phyloP scores from a whole-genome alignment of 2,797 vertebrate species.

The Smutsia gigantea region DNA sequence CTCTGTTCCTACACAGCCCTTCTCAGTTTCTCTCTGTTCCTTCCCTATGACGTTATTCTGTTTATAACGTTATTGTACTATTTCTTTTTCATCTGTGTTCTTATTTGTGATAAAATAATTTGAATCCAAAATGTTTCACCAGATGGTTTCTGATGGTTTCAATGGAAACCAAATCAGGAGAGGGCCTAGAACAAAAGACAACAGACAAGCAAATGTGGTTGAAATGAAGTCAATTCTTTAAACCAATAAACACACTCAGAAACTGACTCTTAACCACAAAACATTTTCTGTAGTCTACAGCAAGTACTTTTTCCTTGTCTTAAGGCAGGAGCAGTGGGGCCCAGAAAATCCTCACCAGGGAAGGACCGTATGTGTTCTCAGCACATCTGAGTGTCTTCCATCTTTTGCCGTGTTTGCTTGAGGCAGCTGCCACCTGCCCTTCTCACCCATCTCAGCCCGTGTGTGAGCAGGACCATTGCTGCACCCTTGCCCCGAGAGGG shows the following conservation, averaged over 20 bases:
- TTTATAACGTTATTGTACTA: not conserved
- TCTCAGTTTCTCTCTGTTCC: not conserved
- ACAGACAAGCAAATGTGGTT: not conserved
- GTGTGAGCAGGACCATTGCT: not conserved
- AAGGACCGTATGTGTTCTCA: not conserved
- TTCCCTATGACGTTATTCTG: not conserved
- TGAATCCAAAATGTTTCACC: conserved; percentile 61
- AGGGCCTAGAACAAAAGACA: conserved; percentile 3
- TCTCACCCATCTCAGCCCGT: not conserved
- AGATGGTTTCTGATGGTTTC: conserved; percentile 56
- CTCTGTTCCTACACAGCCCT: not conserved
- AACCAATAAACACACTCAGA: not conserved
- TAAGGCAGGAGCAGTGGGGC: not conserved
- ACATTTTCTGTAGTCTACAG: not conserved
- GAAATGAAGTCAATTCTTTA: not conserved
- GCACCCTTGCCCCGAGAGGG: too few relatives aligned
- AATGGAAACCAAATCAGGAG: conserved; percentile 42
- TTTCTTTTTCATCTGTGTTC: conserved; percentile 54
- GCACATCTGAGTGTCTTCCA: fast-evolving
- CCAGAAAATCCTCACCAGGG: not conserved
- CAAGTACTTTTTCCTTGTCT: not conserved
- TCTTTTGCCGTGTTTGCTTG: not conserved
- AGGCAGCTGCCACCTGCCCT: not conserved
- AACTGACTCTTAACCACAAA: not conserved
- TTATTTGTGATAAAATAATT: conserved; percentile 53